Percentiles rank a stretch among this genome's conserved stretches.
phyloP scores from a whole-genome alignment of 2,888 invertebrate species.

The Eristalis pertinax region DNA sequence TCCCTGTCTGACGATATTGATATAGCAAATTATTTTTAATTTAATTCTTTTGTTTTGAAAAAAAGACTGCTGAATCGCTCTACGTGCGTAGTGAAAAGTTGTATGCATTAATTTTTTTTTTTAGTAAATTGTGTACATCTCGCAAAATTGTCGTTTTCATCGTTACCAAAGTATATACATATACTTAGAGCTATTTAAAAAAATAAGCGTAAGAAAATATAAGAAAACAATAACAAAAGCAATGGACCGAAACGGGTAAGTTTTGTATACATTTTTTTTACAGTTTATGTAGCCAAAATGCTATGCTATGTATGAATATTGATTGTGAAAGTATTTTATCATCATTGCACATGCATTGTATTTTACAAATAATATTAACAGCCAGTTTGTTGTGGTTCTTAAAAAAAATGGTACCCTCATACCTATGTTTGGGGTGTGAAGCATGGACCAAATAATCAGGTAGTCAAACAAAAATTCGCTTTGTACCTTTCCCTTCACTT shows the following conservation, averaged over 20 bases:
- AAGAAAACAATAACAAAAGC: constrained; percentile 55
- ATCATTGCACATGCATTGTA: neutral
- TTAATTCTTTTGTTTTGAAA: constrained; percentile 12
- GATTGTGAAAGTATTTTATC: no score
- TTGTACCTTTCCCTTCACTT: neutral
- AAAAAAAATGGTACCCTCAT: neutral
- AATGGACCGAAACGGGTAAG: constrained; percentile 80
- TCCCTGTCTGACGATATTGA: neutral
- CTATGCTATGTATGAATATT: neutral
- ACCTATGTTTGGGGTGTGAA: neutral
- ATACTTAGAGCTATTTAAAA: constrained; percentile 28
- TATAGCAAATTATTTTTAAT: neutral
- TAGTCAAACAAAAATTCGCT: neutral
- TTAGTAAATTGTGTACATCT: neutral
- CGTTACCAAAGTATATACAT: neutral
- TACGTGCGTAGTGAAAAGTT: constrained; percentile 15
- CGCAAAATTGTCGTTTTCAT: neutral
- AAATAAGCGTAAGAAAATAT: constrained; percentile 41
- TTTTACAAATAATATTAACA: no score
- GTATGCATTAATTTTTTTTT: constrained; percentile 20
- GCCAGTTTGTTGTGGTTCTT: neutral
- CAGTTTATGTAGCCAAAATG: neutral
- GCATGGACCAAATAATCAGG: neutral
- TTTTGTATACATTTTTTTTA: constrained; percentile 10
- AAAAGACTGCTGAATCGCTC: constrained; percentile 21